Base-by-base conservation (phyloP, 2,113 vertebrate species). In the Cranoglanis bouderius region DNA sequence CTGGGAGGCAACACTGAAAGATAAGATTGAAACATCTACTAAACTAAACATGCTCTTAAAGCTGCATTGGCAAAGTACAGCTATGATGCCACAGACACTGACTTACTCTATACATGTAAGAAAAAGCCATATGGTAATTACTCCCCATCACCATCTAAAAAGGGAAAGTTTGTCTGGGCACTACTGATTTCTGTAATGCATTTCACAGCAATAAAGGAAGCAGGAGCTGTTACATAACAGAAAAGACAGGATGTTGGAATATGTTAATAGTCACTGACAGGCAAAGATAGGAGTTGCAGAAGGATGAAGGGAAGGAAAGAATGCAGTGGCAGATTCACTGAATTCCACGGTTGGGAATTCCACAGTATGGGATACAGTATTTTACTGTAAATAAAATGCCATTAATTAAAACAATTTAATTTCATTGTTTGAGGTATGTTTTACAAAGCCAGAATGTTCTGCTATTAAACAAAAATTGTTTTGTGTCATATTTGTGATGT, bases 121-220 rank as follows among this genome's bases (percentile, higher is more conserved):
- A 61, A 61, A 70, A 67, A 82, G 8, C 19, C n/a, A 83, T 72
- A 43, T 35, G 6, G 32, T 81, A 70, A 84, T 55, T 70, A 61
- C 49, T 85, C 67, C 51, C 12, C 59, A 53, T 81, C n/a, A 55
- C 51, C 59, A 78, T 81, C 84, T 90, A 84, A 72, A 85, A 75
- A 84, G 24, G 55, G 65, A 90, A 86, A 65, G 53, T n/a, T 83
- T 70, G 26, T 74, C 51, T 43, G 18, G 21, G 55, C 55, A 49
- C 67, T 84, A 80, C 87, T 80, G 89, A 90, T 91, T 82, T 75
- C 32, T 88, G 29, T 83, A 78, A 43, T 86, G 59, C 49, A 32
- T 63, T 90, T 80, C 65, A 82, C 18, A 78, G 59, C 38, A 70
- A 65, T n/a, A 46, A 88, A 63, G 72, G 14, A 65, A 72, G 46